Conservation (phyloP, 2,888 invertebrate genomes). For the Cephonodes hylas region DNA sequence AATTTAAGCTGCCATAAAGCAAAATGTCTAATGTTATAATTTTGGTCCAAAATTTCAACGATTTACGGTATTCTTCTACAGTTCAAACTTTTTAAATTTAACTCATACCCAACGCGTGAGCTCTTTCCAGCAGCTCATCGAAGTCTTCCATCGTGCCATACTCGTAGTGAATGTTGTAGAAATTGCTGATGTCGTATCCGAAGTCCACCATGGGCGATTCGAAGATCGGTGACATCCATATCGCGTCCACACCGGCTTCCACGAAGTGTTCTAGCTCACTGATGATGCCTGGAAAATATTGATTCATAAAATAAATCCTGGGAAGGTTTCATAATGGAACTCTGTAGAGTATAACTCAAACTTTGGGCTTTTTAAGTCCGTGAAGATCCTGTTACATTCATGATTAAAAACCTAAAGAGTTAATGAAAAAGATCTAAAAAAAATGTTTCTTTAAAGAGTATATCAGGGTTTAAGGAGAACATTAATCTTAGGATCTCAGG, state of each 20-base stretch:
- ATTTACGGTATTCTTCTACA: not conserved
- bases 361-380: too few relatives aligned
- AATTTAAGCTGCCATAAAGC: too few relatives aligned
- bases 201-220: conserved; percentile 92
- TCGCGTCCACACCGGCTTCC: conserved; percentile 86
- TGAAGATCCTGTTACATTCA: too few relatives aligned
- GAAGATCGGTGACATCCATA: conserved; percentile 93
- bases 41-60: not conserved
- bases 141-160: conserved; percentile 90
- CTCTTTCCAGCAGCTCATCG: conserved; percentile 75
- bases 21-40: too few relatives aligned
- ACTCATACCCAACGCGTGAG: conserved; percentile 77
- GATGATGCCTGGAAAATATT: conserved; percentile 79
- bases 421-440: too few relatives aligned
- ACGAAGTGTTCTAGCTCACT: conserved; percentile 82
- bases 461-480: too few relatives aligned
- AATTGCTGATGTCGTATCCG: conserved; percentile 93
- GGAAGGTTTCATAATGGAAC: too few relatives aligned
- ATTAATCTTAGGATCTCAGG: too few relatives aligned
- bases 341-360: too few relatives aligned
- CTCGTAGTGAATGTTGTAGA: conserved; percentile 84
- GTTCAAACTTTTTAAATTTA: not conserved
- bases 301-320: not conserved
- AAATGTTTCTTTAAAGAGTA: too few relatives aligned
- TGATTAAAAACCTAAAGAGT: too few relatives aligned